Evolutionary conservation across 2,113 vertebrate genomes (phyloP).

Genomic region (Gnathonemus echidnorhynchus): DNA sequence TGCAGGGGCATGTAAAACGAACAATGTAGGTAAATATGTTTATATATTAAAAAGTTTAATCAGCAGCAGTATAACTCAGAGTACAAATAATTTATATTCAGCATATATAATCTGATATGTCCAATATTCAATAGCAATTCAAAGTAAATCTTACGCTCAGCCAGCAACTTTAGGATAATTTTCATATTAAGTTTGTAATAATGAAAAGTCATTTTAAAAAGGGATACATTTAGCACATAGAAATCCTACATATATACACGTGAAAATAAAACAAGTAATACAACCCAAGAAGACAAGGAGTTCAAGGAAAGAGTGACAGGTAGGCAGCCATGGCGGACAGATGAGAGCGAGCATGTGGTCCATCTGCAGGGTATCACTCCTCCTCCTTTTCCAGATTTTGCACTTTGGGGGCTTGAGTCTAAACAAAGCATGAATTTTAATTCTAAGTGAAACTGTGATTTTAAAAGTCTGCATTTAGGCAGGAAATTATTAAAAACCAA

Average conservation of each 20-base stretch:
- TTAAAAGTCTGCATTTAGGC: background rate
- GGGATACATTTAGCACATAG: slow-evolving; percentile 10
- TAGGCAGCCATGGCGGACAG: background rate
- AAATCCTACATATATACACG: background rate
- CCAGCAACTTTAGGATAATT: background rate
- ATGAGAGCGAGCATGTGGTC: background rate
- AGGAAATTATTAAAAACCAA: slow-evolving; percentile 8
- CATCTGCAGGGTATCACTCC: slow-evolving; percentile 41
- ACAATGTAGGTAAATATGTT: background rate
- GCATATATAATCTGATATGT: slow-evolving; percentile 22
- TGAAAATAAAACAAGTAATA: slow-evolving; percentile 18
- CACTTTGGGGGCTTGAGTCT: slow-evolving; percentile 55
- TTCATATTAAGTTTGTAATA: slow-evolving; percentile 16
- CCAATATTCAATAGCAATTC: slow-evolving; percentile 26
- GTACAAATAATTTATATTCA: slow-evolving; percentile 20
- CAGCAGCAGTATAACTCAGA: slow-evolving; percentile 8
- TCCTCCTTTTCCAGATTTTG: slow-evolving; percentile 61
- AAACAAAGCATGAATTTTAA: background rate
- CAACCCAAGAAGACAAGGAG: slow-evolving; percentile 19
- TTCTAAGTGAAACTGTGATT: background rate
- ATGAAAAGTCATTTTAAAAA: slow-evolving; percentile 21
- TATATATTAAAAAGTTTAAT: slow-evolving; percentile 16
- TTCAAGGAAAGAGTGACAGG: slow-evolving; percentile 19
- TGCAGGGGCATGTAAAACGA: background rate
- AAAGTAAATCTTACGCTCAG: slow-evolving; percentile 18